Percentiles rank a stretch among this genome's conserved stretches.
phyloP scores from a whole-genome alignment of 1,140 invertebrate genomes.

The Harlomillsia oculata region DNA sequence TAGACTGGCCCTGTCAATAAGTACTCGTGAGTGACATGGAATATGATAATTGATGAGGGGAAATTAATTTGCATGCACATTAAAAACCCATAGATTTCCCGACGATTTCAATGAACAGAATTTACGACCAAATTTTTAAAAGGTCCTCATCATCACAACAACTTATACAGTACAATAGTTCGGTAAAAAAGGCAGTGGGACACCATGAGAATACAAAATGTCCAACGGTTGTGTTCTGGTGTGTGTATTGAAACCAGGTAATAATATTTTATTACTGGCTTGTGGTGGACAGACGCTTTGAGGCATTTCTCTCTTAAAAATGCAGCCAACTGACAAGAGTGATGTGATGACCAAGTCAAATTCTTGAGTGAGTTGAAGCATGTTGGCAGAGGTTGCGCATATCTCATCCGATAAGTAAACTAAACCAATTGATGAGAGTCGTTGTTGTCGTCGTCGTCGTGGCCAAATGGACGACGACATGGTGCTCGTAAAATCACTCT shows the following conservation, averaged over 20 bases:
- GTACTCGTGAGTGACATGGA: constrained; percentile 16
- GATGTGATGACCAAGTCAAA: no score
- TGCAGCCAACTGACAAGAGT: background rate
- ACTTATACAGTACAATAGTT: background rate
- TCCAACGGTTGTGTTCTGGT: background rate
- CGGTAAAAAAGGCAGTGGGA: background rate
- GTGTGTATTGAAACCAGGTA: constrained; percentile 9
- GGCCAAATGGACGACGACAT: no score
- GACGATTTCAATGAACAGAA: background rate
- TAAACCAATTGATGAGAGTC: no score
- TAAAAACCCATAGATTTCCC: constrained; percentile 19
- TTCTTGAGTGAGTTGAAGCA: no score
- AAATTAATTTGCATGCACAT: constrained; percentile 28
- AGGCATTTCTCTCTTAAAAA: background rate
- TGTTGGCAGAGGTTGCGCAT: no score
- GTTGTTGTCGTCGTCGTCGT: no score
- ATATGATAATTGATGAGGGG: constrained; percentile 23
- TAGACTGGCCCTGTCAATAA: constrained; percentile 7
- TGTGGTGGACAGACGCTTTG: background rate
- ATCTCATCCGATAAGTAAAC: no score
- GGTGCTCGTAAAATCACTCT: no score
- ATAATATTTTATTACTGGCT: constrained; percentile 11
- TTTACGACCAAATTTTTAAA: constrained; percentile 2
- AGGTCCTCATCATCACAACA: background rate
- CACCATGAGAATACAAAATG: background rate